phyloP scores from a whole-genome alignment of 2,113 vertebrate species.

The Lophotis ruficrista region DNA sequence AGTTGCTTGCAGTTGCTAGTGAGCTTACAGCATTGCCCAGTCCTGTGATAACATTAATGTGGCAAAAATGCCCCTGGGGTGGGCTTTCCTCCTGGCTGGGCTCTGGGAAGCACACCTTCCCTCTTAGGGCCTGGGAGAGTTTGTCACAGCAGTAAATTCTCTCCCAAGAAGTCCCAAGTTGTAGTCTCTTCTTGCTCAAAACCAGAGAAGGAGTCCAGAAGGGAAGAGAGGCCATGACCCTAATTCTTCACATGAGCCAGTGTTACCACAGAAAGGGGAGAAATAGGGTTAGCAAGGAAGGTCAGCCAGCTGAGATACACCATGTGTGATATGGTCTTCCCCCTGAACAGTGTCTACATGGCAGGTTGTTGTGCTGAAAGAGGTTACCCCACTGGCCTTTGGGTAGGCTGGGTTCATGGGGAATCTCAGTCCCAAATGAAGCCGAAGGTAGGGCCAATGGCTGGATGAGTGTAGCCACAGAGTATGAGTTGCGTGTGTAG shows the following conservation, averaged over 20 bases:
- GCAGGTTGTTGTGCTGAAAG: not conserved
- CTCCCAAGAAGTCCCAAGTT: not conserved
- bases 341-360: not conserved
- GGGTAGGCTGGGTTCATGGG: not conserved
- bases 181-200: not conserved
- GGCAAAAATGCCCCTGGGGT: not conserved
- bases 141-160: not conserved
- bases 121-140: fast-evolving
- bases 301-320: not conserved
- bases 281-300: not conserved
- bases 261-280: not conserved
- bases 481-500: fast-evolving
- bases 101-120: not conserved
- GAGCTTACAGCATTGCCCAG: not conserved
- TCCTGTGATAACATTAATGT: not conserved
- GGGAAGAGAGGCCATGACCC: not conserved
- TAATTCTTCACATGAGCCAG: not conserved
- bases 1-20: not conserved
- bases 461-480: not conserved
- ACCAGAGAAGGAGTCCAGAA: not conserved
- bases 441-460: not conserved
- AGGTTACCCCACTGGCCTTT: not conserved
- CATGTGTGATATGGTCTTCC: not conserved
- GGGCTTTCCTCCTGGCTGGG: not conserved
- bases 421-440: not conserved